A percentile compares a stretch with the other conserved stretches of the same genome.
Evolutionary conservation across 2,113 vertebrate species (phyloP).

Genomic region (Leucopternis melanops): DNA sequence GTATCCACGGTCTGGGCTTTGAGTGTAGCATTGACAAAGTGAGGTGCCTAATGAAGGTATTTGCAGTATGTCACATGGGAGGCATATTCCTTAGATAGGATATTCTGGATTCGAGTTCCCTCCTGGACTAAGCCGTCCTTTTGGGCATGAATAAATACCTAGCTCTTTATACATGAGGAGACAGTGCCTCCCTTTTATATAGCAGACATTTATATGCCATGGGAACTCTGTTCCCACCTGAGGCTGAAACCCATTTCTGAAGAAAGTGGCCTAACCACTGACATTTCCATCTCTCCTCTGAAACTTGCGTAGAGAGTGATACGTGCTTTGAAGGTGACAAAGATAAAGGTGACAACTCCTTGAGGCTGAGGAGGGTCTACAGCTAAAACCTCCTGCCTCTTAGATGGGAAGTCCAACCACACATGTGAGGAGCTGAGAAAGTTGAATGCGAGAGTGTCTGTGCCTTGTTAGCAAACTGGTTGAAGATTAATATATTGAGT

Average conservation of each 20-base stretch:
- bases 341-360: not conserved
- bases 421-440: not conserved
- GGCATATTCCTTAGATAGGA: not conserved
- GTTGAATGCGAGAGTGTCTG: not conserved
- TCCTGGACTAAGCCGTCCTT: not conserved
- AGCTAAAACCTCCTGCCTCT: not conserved
- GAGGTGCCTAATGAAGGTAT: not conserved
- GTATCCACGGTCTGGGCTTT: not conserved
- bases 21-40: not conserved
- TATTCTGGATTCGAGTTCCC: not conserved
- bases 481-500: not conserved
- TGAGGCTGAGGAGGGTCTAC: not conserved
- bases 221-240: not conserved
- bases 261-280: not conserved
- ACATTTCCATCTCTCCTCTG: not conserved
- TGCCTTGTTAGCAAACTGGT: not conserved
- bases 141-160: not conserved
- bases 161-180: not conserved
- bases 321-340: not conserved
- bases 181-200: not conserved
- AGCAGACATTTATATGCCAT: not conserved
- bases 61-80: not conserved
- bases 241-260: not conserved
- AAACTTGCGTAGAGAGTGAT: not conserved
- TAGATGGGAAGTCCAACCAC: not conserved